Evolutionary conservation across 2,888 invertebrate genomes (phyloP).

Genomic region (Mantis religiosa): DNA sequence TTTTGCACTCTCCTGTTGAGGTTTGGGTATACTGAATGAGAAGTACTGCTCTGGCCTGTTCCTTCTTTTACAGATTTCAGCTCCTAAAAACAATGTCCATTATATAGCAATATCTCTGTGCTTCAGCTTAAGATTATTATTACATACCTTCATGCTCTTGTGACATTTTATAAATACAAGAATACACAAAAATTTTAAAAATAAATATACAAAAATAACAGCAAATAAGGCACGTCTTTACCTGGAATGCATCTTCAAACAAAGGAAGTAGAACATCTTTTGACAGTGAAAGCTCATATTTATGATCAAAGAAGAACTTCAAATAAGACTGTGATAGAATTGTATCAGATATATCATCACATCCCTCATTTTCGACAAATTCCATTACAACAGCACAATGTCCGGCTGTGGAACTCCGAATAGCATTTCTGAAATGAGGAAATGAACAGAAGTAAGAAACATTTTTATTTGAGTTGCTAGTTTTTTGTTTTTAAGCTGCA

Average conservation of each 20-base stretch:
- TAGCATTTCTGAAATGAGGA: background rate
- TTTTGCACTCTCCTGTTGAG: background rate
- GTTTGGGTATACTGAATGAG: background rate
- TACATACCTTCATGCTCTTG: background rate
- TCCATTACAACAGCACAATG: background rate
- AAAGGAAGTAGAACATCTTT: background rate
- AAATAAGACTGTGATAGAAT: background rate
- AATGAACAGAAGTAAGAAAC: background rate
- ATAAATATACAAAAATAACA: background rate
- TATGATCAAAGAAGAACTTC: background rate
- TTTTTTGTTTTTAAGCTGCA: too few relatives aligned
- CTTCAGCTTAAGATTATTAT: background rate
- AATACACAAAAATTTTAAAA: background rate
- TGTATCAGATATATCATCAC: background rate
- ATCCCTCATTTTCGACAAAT: background rate
- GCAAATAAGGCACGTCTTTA: background rate
- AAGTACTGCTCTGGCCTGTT: background rate
- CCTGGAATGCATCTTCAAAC: background rate
- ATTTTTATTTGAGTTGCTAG: too few relatives aligned
- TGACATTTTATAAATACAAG: background rate
- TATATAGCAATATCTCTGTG: background rate
- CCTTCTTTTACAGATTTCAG: background rate
- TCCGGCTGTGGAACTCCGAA: background rate
- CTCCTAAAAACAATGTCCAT: background rate
- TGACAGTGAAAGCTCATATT: background rate